Conservation (phyloP, 2,888 invertebrate species). For the Apodemia mormo region DNA sequence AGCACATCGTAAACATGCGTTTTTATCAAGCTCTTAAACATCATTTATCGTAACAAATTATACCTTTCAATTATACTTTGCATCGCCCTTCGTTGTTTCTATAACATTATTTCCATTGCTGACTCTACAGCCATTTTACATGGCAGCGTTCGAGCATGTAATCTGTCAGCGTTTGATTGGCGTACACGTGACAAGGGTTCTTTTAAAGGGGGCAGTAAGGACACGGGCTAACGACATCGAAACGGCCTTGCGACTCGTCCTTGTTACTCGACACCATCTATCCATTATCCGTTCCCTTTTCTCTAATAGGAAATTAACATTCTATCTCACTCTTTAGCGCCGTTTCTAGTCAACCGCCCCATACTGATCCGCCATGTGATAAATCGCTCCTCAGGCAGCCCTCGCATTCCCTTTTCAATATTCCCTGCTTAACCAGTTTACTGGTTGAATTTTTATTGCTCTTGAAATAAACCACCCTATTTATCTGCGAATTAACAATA, state of each 20-base stretch:
- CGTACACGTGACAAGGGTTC: constrained; percentile 42
- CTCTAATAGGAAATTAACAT: constrained; percentile 45
- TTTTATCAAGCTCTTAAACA: constrained; percentile 13
- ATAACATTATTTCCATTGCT: constrained; percentile 18
- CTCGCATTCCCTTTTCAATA: constrained; percentile 52
- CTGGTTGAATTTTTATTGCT: constrained; percentile 65
- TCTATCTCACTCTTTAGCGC: constrained; percentile 47
- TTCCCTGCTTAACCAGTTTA: constrained; percentile 51
- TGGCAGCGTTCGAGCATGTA: constrained; percentile 24
- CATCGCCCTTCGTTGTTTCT: constrained; percentile 6
- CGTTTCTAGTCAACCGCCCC: constrained; percentile 49
- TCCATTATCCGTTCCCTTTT: constrained; percentile 43
- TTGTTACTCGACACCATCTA: constrained; percentile 58
- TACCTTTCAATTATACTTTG: constrained; percentile 10
- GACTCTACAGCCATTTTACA: constrained; percentile 5
- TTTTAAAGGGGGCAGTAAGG: constrained; percentile 41
- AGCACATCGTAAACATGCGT: constrained; percentile 16
- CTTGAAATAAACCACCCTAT: constrained; percentile 57
- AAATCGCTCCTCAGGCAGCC: constrained; percentile 67
- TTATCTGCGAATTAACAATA: constrained; percentile 53
- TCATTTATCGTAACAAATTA: constrained; percentile 10
- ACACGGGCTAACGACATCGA: constrained; percentile 54
- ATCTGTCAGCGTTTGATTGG: constrained; percentile 43
- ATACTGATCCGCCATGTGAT: constrained; percentile 61
- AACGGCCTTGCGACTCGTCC: constrained; percentile 73